phyloP scores from a whole-genome alignment of 2,113 vertebrate species.

The Beaufortia kweichowensis region DNA sequence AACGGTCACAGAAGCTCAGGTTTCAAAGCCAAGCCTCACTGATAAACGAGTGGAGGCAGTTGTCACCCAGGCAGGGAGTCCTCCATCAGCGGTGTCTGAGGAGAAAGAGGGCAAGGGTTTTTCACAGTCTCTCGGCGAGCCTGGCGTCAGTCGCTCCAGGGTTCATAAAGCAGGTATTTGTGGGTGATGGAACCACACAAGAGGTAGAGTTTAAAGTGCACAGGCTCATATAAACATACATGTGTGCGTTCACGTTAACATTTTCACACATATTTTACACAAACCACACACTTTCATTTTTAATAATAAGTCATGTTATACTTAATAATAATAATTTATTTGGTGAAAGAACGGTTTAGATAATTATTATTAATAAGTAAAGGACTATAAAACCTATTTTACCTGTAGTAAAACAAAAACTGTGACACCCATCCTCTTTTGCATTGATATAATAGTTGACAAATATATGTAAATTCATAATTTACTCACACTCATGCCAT shows the following conservation, averaged over 20 bases:
- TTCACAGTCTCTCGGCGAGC: conserved; percentile 39
- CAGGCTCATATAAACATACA: conserved; percentile 31
- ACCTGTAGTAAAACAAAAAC: too few relatives aligned
- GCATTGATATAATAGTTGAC: too few relatives aligned
- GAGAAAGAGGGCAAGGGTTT: conserved; percentile 38
- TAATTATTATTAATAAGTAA: too few relatives aligned
- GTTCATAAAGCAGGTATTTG: conserved; percentile 51
- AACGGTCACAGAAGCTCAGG: conserved; percentile 53
- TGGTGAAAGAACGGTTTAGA: too few relatives aligned
- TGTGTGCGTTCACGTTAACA: not conserved
- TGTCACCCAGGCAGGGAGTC: conserved; percentile 56
- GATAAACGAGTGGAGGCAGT: conserved; percentile 59
- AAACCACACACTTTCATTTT: not conserved
- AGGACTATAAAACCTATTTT: too few relatives aligned
- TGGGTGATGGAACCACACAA: conserved; percentile 47
- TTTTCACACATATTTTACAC: conserved; percentile 14
- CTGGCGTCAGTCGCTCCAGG: conserved; percentile 55
- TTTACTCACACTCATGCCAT: too few relatives aligned
- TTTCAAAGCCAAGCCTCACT: conserved; percentile 57
- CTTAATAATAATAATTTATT: too few relatives aligned
- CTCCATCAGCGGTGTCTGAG: conserved; percentile 56
- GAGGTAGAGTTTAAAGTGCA: not conserved
- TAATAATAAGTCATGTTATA: too few relatives aligned
- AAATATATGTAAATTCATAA: too few relatives aligned
- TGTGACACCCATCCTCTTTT: too few relatives aligned